Evolutionary conservation across 2,888 invertebrate genomes (phyloP), one percentile per base, ranked within the genome.

Genomic region (Zaprionus obscuricornis): DNA sequence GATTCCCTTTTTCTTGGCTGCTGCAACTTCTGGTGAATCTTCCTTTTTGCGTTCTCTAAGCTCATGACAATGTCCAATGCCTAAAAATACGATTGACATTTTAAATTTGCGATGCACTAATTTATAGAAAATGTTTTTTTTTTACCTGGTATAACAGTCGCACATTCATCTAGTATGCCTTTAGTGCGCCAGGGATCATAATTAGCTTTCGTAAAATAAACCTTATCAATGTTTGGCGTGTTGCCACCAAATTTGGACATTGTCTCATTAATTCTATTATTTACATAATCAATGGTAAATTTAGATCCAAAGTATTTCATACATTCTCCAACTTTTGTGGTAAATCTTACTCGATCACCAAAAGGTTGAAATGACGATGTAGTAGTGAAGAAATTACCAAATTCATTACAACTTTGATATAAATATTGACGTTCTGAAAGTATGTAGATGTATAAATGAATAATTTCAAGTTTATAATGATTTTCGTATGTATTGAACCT

Each of bases 331-430:
- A 78, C 68, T 36, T 87, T 87, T 1, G 88, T 54, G 1, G 71
- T 59, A n/a, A 74, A 78, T 1, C 90, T 90, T 54, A 89, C 88
- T 24, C 74, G 83, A 3, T 36, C 76, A 13, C 90, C 89, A 8
- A 93, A 93, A 0, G 94, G 94, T 60, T 94, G 93, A 0, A 90
- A 85, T 0, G 75, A 40, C 7, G 93, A 92, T 59, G 91, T 92
- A 0, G 96, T 94, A 1, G 94, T 93, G 91, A 96, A 96, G 90
- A 93, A 96, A 92, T 94, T 96, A 47, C 96, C 97, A 88, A 93
- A 96, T 91, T 97, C 96, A 43, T 94, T 94, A 88, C 97, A 97
- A 0, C 95, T 96, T 90, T 97, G 96, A 88, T 95, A 96, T 1
- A 91, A 92, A 96, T 96, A 96, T 36, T 94, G 92, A 0, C 95